Conservation (phyloP, 2,888 invertebrate genomes). For the Caradrina kadenii region DNA sequence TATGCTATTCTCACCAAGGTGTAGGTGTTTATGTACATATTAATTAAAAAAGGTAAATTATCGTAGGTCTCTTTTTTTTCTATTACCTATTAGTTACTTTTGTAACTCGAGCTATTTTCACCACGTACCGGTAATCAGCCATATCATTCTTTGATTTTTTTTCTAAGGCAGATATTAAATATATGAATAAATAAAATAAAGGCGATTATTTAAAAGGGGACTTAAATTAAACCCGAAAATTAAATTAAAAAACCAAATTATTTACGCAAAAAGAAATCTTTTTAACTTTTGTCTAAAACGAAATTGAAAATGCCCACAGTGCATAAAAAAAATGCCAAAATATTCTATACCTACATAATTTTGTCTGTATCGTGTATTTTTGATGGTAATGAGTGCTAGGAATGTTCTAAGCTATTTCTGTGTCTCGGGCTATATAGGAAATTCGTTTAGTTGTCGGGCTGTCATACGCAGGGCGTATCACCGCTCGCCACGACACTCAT, state of each 20-base stretch:
- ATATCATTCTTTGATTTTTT: not conserved
- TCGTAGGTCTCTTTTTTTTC: too few species aligned
- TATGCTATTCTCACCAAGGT: too few species aligned
- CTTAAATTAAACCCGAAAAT: not conserved
- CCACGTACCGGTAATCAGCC: too few species aligned
- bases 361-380: constrained; percentile 38
- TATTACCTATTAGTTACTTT: too few species aligned
- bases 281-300: not conserved
- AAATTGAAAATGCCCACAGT: not conserved
- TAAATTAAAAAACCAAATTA: not conserved
- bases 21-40: too few species aligned
- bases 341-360: not conserved
- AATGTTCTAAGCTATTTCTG: constrained; percentile 67
- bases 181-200: not conserved
- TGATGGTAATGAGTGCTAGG: constrained; percentile 59
- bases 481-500: constrained; percentile 69
- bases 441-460: constrained; percentile 69
- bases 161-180: not conserved
- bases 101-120: too few species aligned
- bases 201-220: fast-evolving
- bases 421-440: constrained; percentile 63
- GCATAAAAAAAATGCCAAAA: not conserved
- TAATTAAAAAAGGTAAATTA: too few species aligned
- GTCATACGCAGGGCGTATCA: constrained; percentile 71
- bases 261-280: not conserved